These are phyloP conservation scores for Paralichthys olivaceus DNA, from an alignment of 2,113 vertebrate genomes.

Conservation along the genomic window DNA sequence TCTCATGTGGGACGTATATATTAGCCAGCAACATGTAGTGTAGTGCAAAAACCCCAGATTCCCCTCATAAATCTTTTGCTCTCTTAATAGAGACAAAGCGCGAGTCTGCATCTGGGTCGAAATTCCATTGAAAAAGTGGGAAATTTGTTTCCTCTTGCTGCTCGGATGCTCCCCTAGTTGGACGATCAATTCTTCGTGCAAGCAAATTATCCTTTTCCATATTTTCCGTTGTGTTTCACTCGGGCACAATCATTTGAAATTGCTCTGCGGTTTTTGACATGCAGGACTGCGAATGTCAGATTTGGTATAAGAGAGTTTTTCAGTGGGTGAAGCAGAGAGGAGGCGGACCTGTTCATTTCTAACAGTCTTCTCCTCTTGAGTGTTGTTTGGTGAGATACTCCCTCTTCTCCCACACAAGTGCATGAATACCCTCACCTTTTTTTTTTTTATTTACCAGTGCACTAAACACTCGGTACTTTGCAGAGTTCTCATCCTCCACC, in stretches of 20 bases:
- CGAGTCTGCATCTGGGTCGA: slow-evolving; percentile 42
- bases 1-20: slow-evolving; percentile 51
- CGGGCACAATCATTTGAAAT: slow-evolving; percentile 5
- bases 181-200: slow-evolving; percentile 46
- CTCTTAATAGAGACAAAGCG: slow-evolving; percentile 64
- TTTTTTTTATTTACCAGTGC: slow-evolving; percentile 6
- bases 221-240: not conserved
- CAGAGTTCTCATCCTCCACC: slow-evolving; percentile 15
- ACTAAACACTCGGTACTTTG: slow-evolving; percentile 13
- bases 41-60: slow-evolving; percentile 41
- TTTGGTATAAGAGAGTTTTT: slow-evolving; percentile 7
- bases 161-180: slow-evolving; percentile 16
- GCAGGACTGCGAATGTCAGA: slow-evolving; percentile 18
- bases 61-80: slow-evolving; percentile 57
- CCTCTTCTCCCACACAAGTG: slow-evolving; percentile 7
- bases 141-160: slow-evolving; percentile 42
- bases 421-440: not conserved
- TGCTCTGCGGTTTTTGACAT: slow-evolving; percentile 11
- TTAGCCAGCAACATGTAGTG: slow-evolving; percentile 32
- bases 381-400: slow-evolving; percentile 19
- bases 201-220: slow-evolving; percentile 27
- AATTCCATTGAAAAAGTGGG: slow-evolving; percentile 40
- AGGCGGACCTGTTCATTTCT: slow-evolving; percentile 10
- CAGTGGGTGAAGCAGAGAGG: not conserved
- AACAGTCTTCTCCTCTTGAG: not conserved